Base-by-base conservation (phyloP, 2,113 vertebrate species). In the Micromys minutus region DNA sequence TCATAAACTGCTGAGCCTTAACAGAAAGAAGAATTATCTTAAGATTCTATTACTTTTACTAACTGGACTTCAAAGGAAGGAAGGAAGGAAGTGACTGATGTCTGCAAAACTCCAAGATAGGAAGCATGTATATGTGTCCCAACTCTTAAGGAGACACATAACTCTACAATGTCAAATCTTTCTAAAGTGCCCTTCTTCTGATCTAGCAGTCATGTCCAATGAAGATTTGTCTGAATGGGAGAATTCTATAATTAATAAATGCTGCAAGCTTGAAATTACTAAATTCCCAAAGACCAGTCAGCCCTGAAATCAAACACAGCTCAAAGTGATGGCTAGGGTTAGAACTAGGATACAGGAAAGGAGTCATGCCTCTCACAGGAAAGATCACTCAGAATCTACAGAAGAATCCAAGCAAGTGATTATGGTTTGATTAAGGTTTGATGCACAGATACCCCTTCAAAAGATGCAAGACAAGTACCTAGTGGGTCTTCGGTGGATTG, bases 271-370 rank as follows among this genome's bases (percentile, higher is more conserved):
- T 95, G 47, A 95, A 90, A 95, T 96, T 61, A 92, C 86, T 96
- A 67, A 31, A 94, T 96, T 94, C 90, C 88, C 6, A 1, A 77
- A 71, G 26, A 93, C 52, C 52, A 95, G 59, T 76, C 92, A 94
- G 39, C 59, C 94, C 92, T 92, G 92, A 97, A 96, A 97, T 95
- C 88, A 97, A 95, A 95, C 80, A 96, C 74, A 86, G 55, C 29
- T 94, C 59, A 85, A 71, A 90, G 67, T 81, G 86, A 94, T 76
- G 26, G 59, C 52, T 77, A 39, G 24, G 76, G 76, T 63, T 34
- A 52, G 55, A 13, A 26, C 22, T 22, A 81, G 36, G 52, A 90
- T 69, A 16, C 69, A 47, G 47, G 15, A 45, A 83, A 59, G 45
- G 39, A 57, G 11, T 11, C 75, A 92, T 57, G 21, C 55, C 42